These are phyloP conservation scores for Macquaria australasica DNA, from an alignment of 2,113 vertebrate species.

Conservation along the genomic window DNA sequence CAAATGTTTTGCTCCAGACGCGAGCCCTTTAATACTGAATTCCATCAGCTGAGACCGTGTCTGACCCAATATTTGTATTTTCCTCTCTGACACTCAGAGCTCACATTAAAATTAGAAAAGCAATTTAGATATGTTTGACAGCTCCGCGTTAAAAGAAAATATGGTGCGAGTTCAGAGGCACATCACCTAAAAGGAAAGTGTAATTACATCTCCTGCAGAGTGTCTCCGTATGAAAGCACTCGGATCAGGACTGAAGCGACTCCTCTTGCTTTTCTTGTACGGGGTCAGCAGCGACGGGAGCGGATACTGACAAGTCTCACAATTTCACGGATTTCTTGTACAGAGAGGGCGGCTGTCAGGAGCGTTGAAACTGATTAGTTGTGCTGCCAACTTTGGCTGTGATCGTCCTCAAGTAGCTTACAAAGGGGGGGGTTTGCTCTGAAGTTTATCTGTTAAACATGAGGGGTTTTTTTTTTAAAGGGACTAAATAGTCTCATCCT, in stretches of 20 bases:
- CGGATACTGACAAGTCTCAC: neutral
- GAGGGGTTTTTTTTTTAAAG: neutral
- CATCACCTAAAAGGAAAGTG: slow-evolving; percentile 13
- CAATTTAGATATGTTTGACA: slow-evolving; percentile 18
- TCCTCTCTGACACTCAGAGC: neutral
- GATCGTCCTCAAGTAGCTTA: slow-evolving; percentile 16
- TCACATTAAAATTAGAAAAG: slow-evolving; percentile 1
- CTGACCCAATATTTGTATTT: slow-evolving; percentile 16
- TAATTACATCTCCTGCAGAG: slow-evolving; percentile 13
- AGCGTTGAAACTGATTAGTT: slow-evolving; percentile 33
- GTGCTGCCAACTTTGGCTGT: slow-evolving; percentile 25
- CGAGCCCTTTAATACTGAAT: slow-evolving; percentile 28
- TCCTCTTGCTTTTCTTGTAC: slow-evolving; percentile 1
- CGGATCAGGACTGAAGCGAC: neutral
- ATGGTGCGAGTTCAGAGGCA: neutral
- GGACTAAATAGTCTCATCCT: neutral
- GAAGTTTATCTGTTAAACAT: neutral
- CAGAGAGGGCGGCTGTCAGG: slow-evolving; percentile 22
- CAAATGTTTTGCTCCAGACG: neutral
- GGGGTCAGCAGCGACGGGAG: slow-evolving; percentile 10
- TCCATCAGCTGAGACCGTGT: slow-evolving; percentile 10
- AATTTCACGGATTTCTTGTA: slow-evolving; percentile 31
- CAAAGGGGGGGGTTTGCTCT: neutral
- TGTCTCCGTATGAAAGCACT: neutral
- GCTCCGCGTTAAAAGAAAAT: neutral